Conservation (phyloP, 2,797 vertebrate species). For the Pantherophis vulpinus region DNA sequence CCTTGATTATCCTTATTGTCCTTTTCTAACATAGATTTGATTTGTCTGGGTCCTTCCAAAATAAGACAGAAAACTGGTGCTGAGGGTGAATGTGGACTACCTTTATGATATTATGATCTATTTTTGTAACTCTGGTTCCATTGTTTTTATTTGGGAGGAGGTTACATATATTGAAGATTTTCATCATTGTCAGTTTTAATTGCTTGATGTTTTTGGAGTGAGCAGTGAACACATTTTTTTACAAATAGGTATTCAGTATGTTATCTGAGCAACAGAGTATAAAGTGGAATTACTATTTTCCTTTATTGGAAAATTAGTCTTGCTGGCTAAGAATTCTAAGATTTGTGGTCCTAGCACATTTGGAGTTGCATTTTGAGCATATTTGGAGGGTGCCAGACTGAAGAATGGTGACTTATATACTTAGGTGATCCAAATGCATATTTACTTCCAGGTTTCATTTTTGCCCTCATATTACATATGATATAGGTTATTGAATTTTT, state of each 20-base stretch:
- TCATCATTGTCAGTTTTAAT: neutral
- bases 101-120: neutral
- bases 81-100: neutral
- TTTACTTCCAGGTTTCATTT: neutral
- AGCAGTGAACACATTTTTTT: neutral
- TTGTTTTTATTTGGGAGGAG: neutral
- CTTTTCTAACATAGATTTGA: neutral
- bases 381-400: neutral
- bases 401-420: neutral
- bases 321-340: neutral
- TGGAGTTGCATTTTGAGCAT: neutral
- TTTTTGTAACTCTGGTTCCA: neutral
- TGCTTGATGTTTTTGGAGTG: neutral
- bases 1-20: neutral
- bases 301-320: neutral
- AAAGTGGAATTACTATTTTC: neutral
- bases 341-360: neutral
- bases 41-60: neutral
- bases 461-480: neutral
- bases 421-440: neutral
- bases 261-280: neutral
- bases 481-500: neutral
- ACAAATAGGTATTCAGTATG: neutral
- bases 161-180: neutral
- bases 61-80: neutral